Evolutionary conservation across 2,888 invertebrate genomes (phyloP).

Genomic region (Trilocha varians): DNA sequence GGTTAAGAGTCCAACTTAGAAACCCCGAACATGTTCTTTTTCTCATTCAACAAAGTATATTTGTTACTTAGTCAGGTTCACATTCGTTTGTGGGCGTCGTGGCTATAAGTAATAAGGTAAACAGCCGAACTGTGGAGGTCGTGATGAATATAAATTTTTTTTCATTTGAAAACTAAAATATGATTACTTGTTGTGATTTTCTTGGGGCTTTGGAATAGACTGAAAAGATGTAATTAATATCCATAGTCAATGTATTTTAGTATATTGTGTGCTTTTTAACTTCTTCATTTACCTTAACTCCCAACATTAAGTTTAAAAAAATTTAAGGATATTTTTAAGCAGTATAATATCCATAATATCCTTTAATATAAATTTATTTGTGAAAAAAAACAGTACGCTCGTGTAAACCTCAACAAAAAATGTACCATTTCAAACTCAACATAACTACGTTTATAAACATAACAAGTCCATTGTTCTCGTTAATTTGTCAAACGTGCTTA

Average conservation of each 20-base stretch:
- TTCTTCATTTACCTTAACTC: too few relatives aligned
- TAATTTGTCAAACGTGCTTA: not conserved
- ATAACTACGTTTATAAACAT: not conserved
- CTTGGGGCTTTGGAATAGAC: too few relatives aligned
- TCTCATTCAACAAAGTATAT: conserved; percentile 25
- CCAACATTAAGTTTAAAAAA: too few relatives aligned
- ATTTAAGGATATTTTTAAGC: too few relatives aligned
- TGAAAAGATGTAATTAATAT: too few relatives aligned
- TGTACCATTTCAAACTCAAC: not conserved
- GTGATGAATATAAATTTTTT: conserved; percentile 21
- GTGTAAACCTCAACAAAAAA: too few relatives aligned
- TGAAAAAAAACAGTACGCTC: too few relatives aligned
- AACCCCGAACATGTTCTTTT: conserved; percentile 22
- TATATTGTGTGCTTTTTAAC: too few relatives aligned
- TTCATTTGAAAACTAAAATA: not conserved
- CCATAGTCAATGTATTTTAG: too few relatives aligned
- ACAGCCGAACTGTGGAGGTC: conserved; percentile 51
- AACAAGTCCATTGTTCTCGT: not conserved
- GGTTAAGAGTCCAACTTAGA: conserved; percentile 36
- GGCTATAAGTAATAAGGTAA: conserved; percentile 63
- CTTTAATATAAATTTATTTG: too few relatives aligned
- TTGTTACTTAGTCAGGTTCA: conserved; percentile 29
- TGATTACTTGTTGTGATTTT: too few relatives aligned
- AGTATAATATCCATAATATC: too few relatives aligned
- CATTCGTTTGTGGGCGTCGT: conserved; percentile 49